phyloP scores from a whole-genome alignment of 2,888 invertebrate species.

The Troilus luridus region DNA sequence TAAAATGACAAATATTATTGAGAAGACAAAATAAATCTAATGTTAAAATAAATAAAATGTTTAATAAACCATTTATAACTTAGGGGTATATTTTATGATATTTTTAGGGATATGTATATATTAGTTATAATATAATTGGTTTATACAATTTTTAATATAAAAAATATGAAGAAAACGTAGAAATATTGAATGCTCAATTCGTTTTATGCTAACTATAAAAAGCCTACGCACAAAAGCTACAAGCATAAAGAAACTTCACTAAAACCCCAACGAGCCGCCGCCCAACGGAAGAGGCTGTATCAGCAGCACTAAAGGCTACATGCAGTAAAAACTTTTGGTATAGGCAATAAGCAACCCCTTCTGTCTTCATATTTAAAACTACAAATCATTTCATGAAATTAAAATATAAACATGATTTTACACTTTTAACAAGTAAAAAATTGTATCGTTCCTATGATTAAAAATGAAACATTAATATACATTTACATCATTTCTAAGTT shows the following conservation, averaged over 20 bases:
- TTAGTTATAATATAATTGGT: no score
- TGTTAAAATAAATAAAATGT: no score
- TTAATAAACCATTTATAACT: no score
- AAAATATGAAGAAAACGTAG: not conserved
- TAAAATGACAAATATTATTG: no score
- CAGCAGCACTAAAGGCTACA: not conserved
- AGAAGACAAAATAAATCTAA: no score
- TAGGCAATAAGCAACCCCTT: not conserved
- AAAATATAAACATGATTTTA: not conserved
- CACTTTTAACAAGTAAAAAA: no score
- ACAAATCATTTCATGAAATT: not conserved
- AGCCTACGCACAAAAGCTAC: not conserved
- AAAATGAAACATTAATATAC: no score
- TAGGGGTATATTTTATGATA: no score
- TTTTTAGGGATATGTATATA: no score
- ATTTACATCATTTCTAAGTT: no score
- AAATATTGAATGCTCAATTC: not conserved
- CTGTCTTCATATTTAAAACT: not conserved
- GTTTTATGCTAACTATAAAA: not conserved
- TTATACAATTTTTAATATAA: not conserved
- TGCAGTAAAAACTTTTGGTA: not conserved
- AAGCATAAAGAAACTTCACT: slow-evolving; percentile 4
- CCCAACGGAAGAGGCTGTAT: not conserved
- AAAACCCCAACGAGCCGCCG: not conserved
- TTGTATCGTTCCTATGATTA: no score